phyloP scores from a whole-genome alignment of 2,888 invertebrate species.

The Nemoura dubitans region DNA sequence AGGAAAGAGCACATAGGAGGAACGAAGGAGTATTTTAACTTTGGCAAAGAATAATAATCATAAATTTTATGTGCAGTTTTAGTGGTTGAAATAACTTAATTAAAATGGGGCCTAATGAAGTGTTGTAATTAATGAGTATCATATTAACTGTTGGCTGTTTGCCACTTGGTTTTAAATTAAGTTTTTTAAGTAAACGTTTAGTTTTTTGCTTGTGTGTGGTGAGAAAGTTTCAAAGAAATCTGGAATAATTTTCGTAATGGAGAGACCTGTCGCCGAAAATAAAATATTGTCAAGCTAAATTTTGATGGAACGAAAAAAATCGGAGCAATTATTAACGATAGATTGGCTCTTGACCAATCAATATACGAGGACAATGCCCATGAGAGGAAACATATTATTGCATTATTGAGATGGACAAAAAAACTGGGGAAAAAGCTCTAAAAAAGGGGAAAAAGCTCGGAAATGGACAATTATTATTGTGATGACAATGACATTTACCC shows the following conservation, averaged over 20 bases:
- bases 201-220: too few species aligned
- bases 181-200: neutral
- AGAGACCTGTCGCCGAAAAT: neutral
- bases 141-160: conserved; percentile 17
- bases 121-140: neutral
- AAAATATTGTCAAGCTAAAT: neutral
- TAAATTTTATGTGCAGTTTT: neutral
- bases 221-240: neutral
- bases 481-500: conserved; percentile 3
- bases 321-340: neutral
- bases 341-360: conserved; percentile 33
- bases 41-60: neutral
- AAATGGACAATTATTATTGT: conserved; percentile 24
- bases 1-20: neutral
- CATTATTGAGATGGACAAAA: conserved; percentile 31
- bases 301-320: neutral
- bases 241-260: neutral
- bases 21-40: neutral
- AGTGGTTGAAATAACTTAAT: neutral
- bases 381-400: neutral
- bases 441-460: conserved; percentile 26
- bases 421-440: neutral
- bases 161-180: conserved; percentile 19
- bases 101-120: conserved; percentile 5
- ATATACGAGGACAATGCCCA: neutral